Base-by-base conservation (phyloP, 2,888 invertebrate genomes). In the Drosophila barbarae region DNA sequence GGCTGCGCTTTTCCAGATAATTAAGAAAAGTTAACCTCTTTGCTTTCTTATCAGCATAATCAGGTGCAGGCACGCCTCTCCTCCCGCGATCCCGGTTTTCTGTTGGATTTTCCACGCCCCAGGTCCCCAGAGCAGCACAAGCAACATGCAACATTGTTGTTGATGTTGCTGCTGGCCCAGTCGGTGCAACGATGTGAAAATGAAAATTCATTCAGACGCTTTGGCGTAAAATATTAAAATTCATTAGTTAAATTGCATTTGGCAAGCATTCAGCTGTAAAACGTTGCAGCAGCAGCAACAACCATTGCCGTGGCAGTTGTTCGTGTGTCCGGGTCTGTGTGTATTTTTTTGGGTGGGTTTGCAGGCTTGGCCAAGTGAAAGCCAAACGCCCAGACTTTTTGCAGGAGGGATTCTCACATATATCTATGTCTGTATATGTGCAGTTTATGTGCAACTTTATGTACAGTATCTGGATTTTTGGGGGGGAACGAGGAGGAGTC, bases 241-340 rank as follows among this genome's bases (percentile, higher is more conserved):
- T 87, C 84, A 86, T 86, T 87, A 82, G 79, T 84, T 79, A 79
- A 82, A 86, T 84, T 82, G 82, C 82, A 83, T 74, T 82, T 80
- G 75, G 75, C 83, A 84, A 84, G 77, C 78, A 83, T 77, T 80
- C 80, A 77, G 78, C 78, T 79, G 78, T 72, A 81, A 79, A 76
- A 69, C 73, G 77, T 58, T 72, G 83, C 75, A 51, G 52, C 69
- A 63, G 66, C 71, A 44, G 34, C 30, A 23, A 30, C 26, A 30
- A 42, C 38, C 38, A 39, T 23, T 30, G 47, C 34, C 35, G 47
- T 46, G 46, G 38, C 57, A 53, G 42, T 56, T 23, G 69, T 42
- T 66, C 64, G 38, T 44, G 63, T 56, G 71, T 66, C 71, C 57
- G 64, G 57, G 55, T 56, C 49, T 38, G 15, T 32, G 59, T 51